phyloP scores from a whole-genome alignment of 2,888 invertebrate species.

The Apamea sordens region DNA sequence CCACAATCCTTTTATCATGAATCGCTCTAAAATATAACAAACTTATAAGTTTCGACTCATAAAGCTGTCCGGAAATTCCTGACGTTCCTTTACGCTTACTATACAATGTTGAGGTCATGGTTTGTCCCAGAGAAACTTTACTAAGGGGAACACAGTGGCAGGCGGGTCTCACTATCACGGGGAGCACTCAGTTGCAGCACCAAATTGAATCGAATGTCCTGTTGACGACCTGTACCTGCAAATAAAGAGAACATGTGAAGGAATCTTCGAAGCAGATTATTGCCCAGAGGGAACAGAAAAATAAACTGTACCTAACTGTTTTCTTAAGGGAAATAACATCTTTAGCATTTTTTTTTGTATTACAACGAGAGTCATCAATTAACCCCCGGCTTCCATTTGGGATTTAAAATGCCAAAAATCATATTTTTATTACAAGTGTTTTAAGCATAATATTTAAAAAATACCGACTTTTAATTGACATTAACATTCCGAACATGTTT shows the following conservation, averaged over 20 bases:
- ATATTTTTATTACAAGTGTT: too few relatives aligned
- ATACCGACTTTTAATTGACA: too few relatives aligned
- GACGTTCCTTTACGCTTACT: conserved; percentile 56
- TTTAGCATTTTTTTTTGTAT: background rate
- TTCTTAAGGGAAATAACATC: background rate
- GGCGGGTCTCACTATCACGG: too few relatives aligned
- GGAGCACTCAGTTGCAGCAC: background rate
- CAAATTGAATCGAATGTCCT: background rate
- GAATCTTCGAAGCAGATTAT: background rate
- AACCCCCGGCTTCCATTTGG: background rate
- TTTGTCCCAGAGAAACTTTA: background rate
- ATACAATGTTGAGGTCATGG: background rate
- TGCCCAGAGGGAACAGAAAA: background rate
- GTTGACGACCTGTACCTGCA: conserved; percentile 1
- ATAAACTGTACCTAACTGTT: background rate
- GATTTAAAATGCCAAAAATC: background rate
- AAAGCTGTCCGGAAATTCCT: conserved; percentile 56
- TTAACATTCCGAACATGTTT: too few relatives aligned
- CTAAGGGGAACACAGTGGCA: background rate
- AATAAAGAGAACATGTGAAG: conserved; percentile 1
- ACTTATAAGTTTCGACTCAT: conserved; percentile 54
- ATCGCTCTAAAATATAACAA: conserved; percentile 4
- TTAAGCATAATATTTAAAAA: too few relatives aligned
- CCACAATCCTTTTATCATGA: conserved; percentile 20
- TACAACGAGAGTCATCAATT: background rate